Percentiles rank a stretch among this genome's conserved stretches.
Evolutionary conservation across 2,888 invertebrate genomes (phyloP).

Genomic region (Metalampra italica): DNA sequence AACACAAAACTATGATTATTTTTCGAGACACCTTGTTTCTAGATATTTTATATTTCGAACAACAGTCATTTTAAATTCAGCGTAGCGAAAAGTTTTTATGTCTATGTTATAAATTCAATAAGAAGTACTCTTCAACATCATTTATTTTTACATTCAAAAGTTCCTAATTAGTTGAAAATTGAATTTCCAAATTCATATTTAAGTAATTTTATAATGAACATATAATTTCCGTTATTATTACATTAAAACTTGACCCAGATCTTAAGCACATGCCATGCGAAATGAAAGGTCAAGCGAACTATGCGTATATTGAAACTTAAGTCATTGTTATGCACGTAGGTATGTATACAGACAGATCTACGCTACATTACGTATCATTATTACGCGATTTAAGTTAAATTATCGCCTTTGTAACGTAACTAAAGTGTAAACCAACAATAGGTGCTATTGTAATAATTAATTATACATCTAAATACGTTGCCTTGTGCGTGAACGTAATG

Average conservation of each 20-base stretch:
- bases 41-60: too few relatives aligned
- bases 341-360: constrained; percentile 19
- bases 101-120: not conserved
- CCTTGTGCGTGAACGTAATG: too few relatives aligned
- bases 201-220: not conserved
- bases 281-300: constrained; percentile 39
- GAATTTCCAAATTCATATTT: not conserved
- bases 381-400: constrained; percentile 18
- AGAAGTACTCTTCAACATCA: not conserved
- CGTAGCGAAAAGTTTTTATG: too few relatives aligned
- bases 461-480: not conserved
- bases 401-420: constrained; percentile 23
- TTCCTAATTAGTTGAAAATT: not conserved
- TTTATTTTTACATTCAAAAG: not conserved
- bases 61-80: too few relatives aligned
- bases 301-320: constrained; percentile 39
- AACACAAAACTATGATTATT: too few relatives aligned
- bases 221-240: constrained; percentile 4
- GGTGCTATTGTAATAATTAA: constrained; percentile 10
- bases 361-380: constrained; percentile 22
- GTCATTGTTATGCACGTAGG: constrained; percentile 19
- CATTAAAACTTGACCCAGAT: constrained; percentile 42
- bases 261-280: constrained; percentile 27
- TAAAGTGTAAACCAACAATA: constrained; percentile 13
- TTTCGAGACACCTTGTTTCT: too few relatives aligned